Conservation (phyloP, 2,113 vertebrate species). For the Callaeas wilsoni region DNA sequence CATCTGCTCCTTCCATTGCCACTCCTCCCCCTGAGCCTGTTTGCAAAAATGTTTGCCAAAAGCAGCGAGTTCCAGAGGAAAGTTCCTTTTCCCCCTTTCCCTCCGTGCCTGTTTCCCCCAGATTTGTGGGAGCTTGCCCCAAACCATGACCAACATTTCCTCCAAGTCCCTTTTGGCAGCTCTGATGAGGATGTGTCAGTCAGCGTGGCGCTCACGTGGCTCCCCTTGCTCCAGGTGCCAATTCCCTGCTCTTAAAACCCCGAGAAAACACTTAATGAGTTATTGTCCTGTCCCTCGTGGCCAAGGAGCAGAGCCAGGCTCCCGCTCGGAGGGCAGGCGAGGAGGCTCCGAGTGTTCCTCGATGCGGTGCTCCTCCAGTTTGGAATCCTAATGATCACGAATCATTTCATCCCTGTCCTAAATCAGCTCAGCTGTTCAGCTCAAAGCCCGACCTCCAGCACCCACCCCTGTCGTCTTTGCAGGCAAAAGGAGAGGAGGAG, state of each 20-base stretch:
- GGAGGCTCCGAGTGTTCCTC: neutral
- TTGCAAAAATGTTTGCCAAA: conserved; percentile 4
- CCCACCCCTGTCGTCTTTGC: neutral
- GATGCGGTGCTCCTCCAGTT: neutral
- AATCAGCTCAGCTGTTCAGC: neutral
- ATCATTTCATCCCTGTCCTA: conserved; percentile 13
- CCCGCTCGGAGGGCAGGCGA: accelerated
- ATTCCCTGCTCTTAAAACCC: neutral
- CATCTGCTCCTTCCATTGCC: conserved; percentile 17
- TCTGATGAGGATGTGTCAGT: neutral
- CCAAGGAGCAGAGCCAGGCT: accelerated
- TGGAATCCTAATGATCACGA: neutral
- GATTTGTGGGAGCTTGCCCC: neutral
- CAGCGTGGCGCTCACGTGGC: neutral
- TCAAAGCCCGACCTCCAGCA: neutral
- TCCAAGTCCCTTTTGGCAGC: accelerated
- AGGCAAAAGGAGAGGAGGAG: neutral
- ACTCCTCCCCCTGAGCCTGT: neutral
- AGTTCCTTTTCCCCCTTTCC: neutral
- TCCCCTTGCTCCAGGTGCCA: neutral
- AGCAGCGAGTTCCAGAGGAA: neutral
- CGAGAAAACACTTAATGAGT: neutral
- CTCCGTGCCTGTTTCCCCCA: too few relatives aligned
- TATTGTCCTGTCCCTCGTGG: neutral
- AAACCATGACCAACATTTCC: neutral